These are phyloP conservation scores for Stegostoma tigrinum DNA, from an alignment of 2,113 vertebrate species.

Conservation along the genomic window DNA sequence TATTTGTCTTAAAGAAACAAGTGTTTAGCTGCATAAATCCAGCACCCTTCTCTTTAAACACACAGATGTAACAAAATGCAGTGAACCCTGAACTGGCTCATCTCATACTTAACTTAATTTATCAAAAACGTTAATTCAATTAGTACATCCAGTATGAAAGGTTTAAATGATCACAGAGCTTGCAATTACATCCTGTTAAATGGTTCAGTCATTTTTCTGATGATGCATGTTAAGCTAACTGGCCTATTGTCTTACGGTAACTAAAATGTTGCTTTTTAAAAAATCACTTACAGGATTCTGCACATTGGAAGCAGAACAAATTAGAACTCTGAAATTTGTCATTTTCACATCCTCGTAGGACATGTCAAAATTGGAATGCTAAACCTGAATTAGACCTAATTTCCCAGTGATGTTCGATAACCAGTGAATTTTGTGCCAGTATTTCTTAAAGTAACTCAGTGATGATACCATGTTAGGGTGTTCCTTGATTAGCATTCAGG, in stretches of 20 bases:
- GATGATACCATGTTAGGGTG: background rate
- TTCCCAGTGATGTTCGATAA: background rate
- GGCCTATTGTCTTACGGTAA: no score
- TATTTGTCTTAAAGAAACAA: background rate
- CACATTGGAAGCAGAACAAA: no score
- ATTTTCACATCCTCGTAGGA: background rate
- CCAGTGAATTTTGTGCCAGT: background rate
- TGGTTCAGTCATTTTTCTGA: no score
- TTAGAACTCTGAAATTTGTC: no score
- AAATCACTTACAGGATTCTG: no score
- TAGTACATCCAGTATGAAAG: background rate
- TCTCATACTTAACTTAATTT: background rate
- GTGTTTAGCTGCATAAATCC: background rate
- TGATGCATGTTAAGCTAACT: no score
- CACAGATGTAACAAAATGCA: background rate
- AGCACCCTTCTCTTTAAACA: background rate
- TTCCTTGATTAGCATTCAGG: background rate
- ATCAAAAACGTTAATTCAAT: background rate
- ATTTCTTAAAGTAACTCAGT: background rate
- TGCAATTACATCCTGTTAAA: no score
- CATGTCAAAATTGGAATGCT: background rate
- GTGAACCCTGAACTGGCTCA: background rate
- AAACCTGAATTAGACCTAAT: background rate
- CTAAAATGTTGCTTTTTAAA: no score
- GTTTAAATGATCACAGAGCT: background rate